Percentiles rank a stretch among this genome's conserved stretches.
phyloP scores from a whole-genome alignment of 2,888 invertebrate genomes.

The Aleiodes alternator region DNA sequence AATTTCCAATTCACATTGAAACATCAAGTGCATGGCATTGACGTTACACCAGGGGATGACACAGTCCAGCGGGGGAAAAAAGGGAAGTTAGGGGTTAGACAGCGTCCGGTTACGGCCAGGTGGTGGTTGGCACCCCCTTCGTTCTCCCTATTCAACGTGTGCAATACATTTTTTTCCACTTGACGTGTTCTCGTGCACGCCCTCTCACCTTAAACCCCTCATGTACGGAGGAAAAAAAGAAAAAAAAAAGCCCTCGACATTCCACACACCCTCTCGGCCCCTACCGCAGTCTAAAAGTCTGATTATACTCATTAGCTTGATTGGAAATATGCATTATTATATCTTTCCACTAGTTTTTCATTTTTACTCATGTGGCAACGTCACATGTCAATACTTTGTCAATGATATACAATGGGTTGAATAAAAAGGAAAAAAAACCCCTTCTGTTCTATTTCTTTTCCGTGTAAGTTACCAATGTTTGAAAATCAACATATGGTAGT shows the following conservation, averaged over 20 bases:
- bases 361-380: slow-evolving; percentile 9
- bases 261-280: slow-evolving; percentile 36
- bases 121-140: slow-evolving; percentile 44
- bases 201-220: slow-evolving; percentile 51
- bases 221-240: neutral
- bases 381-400: neutral
- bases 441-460: slow-evolving; percentile 5
- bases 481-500: slow-evolving; percentile 17
- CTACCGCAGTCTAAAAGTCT: slow-evolving; percentile 45
- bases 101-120: slow-evolving; percentile 36
- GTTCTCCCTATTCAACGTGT: slow-evolving; percentile 35
- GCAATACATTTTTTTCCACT: slow-evolving; percentile 33
- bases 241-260: slow-evolving; percentile 31
- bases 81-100: slow-evolving; percentile 12
- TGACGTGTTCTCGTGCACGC: slow-evolving; percentile 39
- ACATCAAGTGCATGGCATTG: slow-evolving; percentile 13
- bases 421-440: neutral
- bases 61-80: neutral
- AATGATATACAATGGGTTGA: neutral
- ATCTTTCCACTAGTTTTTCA: slow-evolving; percentile 25
- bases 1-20: neutral
- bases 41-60: slow-evolving; percentile 43
- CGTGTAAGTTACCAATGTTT: neutral
- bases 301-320: slow-evolving; percentile 69
- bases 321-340: slow-evolving; percentile 65